Base-by-base conservation (phyloP, 2,113 vertebrate species). In the Anoplopoma fimbria region DNA sequence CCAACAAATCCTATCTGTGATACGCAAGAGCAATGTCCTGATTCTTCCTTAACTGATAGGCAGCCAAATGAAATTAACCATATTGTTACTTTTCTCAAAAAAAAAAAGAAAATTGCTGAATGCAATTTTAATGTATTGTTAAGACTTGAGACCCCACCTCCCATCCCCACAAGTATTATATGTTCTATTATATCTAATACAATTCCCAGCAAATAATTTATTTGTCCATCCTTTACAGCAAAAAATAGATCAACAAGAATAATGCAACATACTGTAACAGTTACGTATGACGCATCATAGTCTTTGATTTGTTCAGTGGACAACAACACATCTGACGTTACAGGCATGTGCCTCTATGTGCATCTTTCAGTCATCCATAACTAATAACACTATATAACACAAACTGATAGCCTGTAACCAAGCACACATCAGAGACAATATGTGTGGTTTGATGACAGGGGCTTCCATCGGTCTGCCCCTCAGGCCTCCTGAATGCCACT, bases 321-420 rank as follows among this genome's bases (percentile, higher is more conserved):
- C 82, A 85, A 87, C 72, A 91, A 91, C 83, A 89, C 82, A 83
- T 78, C 40, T 86, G 74, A 86, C 87, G 83, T 90, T 87, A 87
- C 84, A 84, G 79, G 38, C 79, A 34, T 70, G 74, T 61, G 77
- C 84, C 73, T 81, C 63, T 82, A 60, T 70, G 77, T 72, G 90
- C 93, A 95, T 95, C 94, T 71, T 94, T 95, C 94, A 94, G 95
- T 94, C 94, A 95, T 93, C 86, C 92, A 79, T 61, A 70, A 74
- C 47, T 75, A 65, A 88, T 67, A 69, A 73, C 36, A 77, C 67
- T 33, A 38, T 45, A 64, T 49, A 55, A 83, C 42, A 81, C 33
- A 75, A 76, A 33, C 33, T 45, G 49, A 67, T 61, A 75, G 80
- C 55, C 82, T 58, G 21, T 61, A 79, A 84, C 67, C 77, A 53